Conservation (phyloP, 2,113 vertebrate genomes). For the Calyptomena viridis region DNA sequence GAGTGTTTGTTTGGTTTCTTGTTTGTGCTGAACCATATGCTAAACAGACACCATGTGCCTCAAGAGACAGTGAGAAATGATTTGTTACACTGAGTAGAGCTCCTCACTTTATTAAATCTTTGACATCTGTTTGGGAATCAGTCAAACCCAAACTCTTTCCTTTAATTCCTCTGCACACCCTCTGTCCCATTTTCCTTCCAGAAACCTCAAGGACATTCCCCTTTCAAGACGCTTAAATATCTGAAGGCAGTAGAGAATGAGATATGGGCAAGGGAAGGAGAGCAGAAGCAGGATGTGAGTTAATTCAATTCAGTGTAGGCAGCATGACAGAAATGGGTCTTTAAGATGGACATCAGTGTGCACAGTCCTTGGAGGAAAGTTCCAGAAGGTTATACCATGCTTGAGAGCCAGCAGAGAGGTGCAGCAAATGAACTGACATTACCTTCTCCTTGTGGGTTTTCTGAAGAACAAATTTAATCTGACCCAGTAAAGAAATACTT, state of each 20-base stretch:
- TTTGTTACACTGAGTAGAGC: background rate
- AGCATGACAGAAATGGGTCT: conserved; percentile 30
- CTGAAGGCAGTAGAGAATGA: background rate
- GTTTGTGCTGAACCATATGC: background rate
- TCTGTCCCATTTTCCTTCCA: background rate
- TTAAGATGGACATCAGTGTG: background rate
- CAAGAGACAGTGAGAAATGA: background rate
- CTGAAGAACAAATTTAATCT: background rate
- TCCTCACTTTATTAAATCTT: background rate
- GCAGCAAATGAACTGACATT: background rate
- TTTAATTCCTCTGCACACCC: background rate
- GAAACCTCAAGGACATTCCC: background rate
- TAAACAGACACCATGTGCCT: background rate
- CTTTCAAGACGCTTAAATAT: background rate
- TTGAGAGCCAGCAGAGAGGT: background rate
- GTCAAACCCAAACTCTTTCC: background rate
- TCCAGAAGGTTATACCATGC: background rate
- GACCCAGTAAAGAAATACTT: background rate
- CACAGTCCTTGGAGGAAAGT: background rate
- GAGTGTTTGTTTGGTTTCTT: background rate
- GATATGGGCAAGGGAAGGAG: background rate
- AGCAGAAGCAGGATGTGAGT: background rate
- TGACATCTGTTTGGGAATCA: background rate
- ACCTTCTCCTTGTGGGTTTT: background rate
- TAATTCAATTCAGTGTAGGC: background rate